Conservation (phyloP, 1,140 invertebrate species). For the Mizuhopecten yessoensis region DNA sequence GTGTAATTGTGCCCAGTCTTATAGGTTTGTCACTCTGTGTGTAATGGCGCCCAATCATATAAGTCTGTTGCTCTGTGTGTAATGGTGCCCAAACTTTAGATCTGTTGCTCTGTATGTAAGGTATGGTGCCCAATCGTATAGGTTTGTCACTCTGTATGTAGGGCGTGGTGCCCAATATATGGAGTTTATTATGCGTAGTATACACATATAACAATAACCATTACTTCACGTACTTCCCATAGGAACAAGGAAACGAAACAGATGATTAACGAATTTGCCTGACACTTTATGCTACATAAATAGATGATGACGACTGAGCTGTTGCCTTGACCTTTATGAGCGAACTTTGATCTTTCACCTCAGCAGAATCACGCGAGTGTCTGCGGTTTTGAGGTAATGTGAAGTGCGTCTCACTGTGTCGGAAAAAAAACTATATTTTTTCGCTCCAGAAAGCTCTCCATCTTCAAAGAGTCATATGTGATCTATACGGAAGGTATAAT, state of each 20-base stretch:
- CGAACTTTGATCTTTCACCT: not conserved
- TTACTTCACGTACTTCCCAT: conserved; percentile 3
- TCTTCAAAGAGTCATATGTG: conserved; percentile 7
- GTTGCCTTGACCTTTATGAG: not conserved
- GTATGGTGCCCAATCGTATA: no score
- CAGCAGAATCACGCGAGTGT: conserved; percentile 26
- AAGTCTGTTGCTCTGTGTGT: no score
- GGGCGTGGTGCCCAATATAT: not conserved
- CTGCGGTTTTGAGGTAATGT: conserved; percentile 37
- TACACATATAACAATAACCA: conserved; percentile 7
- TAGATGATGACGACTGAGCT: not conserved
- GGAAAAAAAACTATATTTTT: not conserved
- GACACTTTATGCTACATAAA: not conserved
- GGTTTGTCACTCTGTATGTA: no score
- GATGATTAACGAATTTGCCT: conserved; percentile 18
- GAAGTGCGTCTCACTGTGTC: conserved; percentile 7
- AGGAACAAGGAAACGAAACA: not conserved
- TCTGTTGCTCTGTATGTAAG: no score
- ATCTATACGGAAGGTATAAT: not conserved
- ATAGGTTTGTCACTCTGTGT: no score
- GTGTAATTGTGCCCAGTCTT: no score
- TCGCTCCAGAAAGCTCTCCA: not conserved
- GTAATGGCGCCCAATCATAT: no score
- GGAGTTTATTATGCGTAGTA: not conserved
- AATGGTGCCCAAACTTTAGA: no score